phyloP scores from a whole-genome alignment of 2,888 invertebrate species.

The Sminthurinus aureus region DNA sequence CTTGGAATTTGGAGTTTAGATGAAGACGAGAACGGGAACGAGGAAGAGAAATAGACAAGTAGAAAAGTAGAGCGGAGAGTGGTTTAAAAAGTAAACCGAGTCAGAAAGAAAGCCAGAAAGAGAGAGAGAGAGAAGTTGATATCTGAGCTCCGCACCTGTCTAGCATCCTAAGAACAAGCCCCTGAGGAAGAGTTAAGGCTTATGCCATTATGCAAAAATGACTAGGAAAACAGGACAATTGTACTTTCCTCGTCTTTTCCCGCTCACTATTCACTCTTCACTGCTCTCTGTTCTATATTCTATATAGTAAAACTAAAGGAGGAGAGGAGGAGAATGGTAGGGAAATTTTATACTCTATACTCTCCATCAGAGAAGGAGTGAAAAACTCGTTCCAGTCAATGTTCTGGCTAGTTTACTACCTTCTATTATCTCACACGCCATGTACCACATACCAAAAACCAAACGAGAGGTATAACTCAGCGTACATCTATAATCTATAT shows the following conservation, averaged over 20 bases:
- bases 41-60: background rate
- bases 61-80: background rate
- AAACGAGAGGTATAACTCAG: too few species aligned
- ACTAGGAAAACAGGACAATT: slow-evolving; percentile 49
- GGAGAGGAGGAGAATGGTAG: background rate
- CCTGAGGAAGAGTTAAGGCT: slow-evolving; percentile 55
- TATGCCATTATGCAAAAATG: slow-evolving; percentile 58
- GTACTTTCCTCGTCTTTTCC: slow-evolving; percentile 10
- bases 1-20: background rate
- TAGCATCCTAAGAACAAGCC: slow-evolving; percentile 51
- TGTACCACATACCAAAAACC: too few species aligned
- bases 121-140: slow-evolving; percentile 26
- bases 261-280: too few species aligned
- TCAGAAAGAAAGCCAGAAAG: slow-evolving; percentile 6
- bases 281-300: too few species aligned
- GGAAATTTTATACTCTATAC: slow-evolving; percentile 30
- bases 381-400: slow-evolving; percentile 27
- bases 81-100: slow-evolving; percentile 6
- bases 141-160: slow-evolving; percentile 38
- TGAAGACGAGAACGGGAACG: background rate
- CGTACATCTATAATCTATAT: too few species aligned
- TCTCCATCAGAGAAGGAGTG: slow-evolving; percentile 15
- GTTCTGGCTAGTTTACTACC: background rate
- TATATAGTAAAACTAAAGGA: too few species aligned
- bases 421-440: background rate